These are phyloP conservation scores for Sympetrum striolatum DNA, from an alignment of 2,888 invertebrate species.

Conservation along the genomic window DNA sequence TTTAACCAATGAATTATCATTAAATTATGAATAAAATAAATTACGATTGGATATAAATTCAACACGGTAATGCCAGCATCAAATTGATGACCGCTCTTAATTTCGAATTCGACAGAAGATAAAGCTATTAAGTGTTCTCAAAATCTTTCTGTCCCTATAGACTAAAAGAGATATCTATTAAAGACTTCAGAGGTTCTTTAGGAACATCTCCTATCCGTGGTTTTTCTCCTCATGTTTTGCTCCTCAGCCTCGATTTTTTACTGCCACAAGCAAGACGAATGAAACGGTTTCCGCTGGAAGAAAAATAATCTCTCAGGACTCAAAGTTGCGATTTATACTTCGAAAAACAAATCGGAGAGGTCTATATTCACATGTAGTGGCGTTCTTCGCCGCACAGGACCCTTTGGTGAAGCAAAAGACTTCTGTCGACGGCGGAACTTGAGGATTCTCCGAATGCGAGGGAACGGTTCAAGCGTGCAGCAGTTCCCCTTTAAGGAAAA, in stretches of 20 bases:
- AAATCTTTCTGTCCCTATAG: no score
- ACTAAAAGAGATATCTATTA: not conserved
- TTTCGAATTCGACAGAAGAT: no score
- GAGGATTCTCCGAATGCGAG: not conserved
- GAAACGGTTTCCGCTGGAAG: not conserved
- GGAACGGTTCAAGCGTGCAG: not conserved
- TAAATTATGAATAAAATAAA: no score
- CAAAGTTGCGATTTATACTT: not conserved
- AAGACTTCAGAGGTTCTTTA: not conserved
- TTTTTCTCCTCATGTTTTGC: not conserved
- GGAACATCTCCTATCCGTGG: not conserved
- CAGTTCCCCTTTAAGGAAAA: not conserved
- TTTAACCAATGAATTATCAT: no score
- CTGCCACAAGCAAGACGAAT: not conserved
- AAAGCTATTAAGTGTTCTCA: no score
- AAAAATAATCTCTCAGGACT: not conserved
- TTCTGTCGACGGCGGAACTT: not conserved
- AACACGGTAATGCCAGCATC: no score
- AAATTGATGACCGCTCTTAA: no score
- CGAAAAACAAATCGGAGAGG: not conserved
- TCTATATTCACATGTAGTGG: not conserved
- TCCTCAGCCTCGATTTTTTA: not conserved
- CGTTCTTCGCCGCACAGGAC: not conserved
- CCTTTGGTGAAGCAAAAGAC: not conserved
- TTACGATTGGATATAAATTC: no score